A percentile compares a stretch with the other conserved stretches of the same genome.
Evolutionary conservation across 2,113 vertebrate species (phyloP).

Genomic region (Gulo gulo): DNA sequence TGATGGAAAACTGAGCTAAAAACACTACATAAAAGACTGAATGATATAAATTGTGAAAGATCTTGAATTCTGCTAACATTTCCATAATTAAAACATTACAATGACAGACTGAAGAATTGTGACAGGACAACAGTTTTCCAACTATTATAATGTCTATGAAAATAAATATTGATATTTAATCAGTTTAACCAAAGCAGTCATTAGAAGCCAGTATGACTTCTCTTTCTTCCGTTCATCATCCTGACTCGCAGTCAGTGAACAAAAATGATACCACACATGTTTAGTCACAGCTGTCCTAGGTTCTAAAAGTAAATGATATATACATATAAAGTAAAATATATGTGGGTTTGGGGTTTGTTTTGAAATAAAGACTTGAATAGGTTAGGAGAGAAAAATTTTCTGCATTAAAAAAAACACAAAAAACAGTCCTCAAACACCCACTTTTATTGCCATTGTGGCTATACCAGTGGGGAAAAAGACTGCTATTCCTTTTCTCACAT

Average conservation of each 20-base stretch:
- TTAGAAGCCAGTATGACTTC: slow-evolving; percentile 15
- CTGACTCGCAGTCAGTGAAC: neutral
- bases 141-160: slow-evolving; percentile 24
- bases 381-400: neutral
- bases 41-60: slow-evolving; percentile 58
- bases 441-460: neutral
- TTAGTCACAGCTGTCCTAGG: neutral
- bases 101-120: neutral
- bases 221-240: slow-evolving; percentile 6
- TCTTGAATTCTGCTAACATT: slow-evolving; percentile 48
- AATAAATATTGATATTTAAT: slow-evolving; percentile 26
- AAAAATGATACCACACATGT: neutral
- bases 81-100: slow-evolving; percentile 28
- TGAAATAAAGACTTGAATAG: neutral
- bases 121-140: neutral
- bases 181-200: slow-evolving; percentile 8
- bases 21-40: slow-evolving; percentile 35
- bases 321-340: neutral
- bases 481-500: too few relatives aligned
- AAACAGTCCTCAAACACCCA: neutral
- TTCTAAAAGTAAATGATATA: neutral
- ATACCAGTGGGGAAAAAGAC: neutral
- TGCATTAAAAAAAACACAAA: neutral
- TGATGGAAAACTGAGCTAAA: slow-evolving; percentile 48
- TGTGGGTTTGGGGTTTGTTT: neutral